phyloP scores from a whole-genome alignment of 2,113 vertebrate genomes.

The rabbit (Oryctolagus cuniculus) region DNA sequence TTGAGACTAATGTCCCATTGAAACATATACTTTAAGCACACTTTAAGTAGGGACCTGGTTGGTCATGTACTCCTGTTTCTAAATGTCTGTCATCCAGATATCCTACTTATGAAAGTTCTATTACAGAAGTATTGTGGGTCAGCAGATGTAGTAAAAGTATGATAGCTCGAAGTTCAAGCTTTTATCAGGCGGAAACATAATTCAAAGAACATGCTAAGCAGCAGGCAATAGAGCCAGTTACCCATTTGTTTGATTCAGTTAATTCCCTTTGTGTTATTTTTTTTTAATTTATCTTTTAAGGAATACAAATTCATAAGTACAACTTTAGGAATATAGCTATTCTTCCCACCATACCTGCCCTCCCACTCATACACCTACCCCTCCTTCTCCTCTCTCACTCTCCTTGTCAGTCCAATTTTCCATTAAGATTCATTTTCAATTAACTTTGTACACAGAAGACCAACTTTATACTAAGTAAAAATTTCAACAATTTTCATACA shows the following conservation, averaged over 20 bases:
- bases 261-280: not conserved
- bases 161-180: not conserved
- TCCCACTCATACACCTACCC: no score
- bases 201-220: not conserved
- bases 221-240: not conserved
- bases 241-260: not conserved
- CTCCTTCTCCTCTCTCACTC: no score
- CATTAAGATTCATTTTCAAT: no score
- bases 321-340: no score
- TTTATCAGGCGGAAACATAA: not conserved
- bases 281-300: no score
- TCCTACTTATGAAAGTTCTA: not conserved
- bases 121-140: not conserved
- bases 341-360: no score
- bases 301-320: no score
- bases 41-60: not conserved
- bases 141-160: not conserved
- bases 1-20: not conserved
- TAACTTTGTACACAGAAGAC: no score
- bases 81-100: constrained; percentile 17
- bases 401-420: no score
- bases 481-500: no score
- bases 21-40: not conserved
- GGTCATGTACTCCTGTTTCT: not conserved
- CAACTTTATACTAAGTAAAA: no score